A percentile compares a stretch with the other conserved stretches of the same genome.
Conservation (phyloP, 2,888 invertebrate genomes). For the Odontothrips loti region DNA sequence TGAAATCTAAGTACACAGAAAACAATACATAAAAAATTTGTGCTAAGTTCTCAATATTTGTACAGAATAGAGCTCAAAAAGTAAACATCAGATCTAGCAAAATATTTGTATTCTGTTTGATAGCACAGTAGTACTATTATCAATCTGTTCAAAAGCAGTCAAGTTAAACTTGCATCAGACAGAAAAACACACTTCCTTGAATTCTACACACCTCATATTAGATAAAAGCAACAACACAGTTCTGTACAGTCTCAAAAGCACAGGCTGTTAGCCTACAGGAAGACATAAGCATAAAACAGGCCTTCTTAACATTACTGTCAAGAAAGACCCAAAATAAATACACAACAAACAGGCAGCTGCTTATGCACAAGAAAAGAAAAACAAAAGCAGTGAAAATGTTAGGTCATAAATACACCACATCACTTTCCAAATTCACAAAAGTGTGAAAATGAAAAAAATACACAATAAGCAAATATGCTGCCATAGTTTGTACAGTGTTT, state of each 20-base stretch:
- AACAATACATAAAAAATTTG: background rate
- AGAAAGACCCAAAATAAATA: no score
- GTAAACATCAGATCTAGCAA: conserved; percentile 22
- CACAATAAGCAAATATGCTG: no score
- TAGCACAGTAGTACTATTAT: background rate
- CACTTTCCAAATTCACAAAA: background rate
- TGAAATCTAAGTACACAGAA: background rate
- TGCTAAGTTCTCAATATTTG: background rate
- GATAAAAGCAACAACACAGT: background rate
- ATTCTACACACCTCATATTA: background rate
- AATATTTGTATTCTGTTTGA: background rate
- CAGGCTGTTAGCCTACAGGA: no score
- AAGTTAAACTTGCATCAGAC: background rate
- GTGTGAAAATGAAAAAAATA: background rate
- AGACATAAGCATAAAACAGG: no score
- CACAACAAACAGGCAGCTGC: no score
- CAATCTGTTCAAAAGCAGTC: background rate
- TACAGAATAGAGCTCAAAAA: conserved; percentile 15
- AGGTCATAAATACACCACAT: no score
- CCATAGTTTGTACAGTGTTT: no score
- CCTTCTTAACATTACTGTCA: no score
- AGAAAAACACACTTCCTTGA: background rate
- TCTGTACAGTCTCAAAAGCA: no score
- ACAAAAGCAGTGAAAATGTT: no score
- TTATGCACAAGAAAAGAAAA: no score